These are phyloP conservation scores for Parnassius mnemosyne DNA, from an alignment of 2,888 invertebrate genomes.

Conservation along the genomic window DNA sequence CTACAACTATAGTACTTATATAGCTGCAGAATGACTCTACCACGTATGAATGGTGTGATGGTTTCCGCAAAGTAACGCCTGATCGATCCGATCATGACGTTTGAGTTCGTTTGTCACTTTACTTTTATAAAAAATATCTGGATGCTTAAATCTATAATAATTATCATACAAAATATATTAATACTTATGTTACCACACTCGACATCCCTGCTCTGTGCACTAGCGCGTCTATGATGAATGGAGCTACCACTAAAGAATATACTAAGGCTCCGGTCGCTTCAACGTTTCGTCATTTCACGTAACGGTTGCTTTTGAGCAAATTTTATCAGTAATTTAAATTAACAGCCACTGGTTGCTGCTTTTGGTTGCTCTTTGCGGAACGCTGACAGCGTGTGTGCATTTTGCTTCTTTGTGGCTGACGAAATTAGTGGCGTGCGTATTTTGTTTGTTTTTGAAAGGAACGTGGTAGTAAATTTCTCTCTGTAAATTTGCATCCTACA, in stretches of 20 bases:
- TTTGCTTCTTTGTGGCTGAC: constrained; percentile 8
- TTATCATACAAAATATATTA: no score
- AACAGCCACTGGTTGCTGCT: constrained; percentile 12
- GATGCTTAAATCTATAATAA: no score
- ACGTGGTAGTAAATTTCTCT: no score
- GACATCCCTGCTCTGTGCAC: constrained; percentile 28
- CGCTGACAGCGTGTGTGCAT: constrained; percentile 14
- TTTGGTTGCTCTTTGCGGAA: constrained; percentile 5
- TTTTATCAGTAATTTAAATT: constrained; percentile 24
- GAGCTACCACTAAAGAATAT: constrained; percentile 28
- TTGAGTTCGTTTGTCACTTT: no score
- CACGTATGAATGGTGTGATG: no score
- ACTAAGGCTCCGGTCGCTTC: constrained; percentile 20
- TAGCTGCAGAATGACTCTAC: no score
- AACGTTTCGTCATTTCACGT: constrained; percentile 6
- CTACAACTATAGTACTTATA: no score
- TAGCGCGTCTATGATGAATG: constrained; percentile 33
- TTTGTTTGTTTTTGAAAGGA: not conserved
- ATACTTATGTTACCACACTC: not conserved
- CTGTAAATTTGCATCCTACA: no score
- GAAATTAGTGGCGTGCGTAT: constrained; percentile 4
- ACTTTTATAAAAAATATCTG: no score
- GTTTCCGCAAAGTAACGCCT: no score
- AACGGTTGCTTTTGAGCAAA: constrained; percentile 17
- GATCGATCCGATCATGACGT: no score